phyloP scores from a whole-genome alignment of 2,888 invertebrate genomes.

The Lutraria lutraria region DNA sequence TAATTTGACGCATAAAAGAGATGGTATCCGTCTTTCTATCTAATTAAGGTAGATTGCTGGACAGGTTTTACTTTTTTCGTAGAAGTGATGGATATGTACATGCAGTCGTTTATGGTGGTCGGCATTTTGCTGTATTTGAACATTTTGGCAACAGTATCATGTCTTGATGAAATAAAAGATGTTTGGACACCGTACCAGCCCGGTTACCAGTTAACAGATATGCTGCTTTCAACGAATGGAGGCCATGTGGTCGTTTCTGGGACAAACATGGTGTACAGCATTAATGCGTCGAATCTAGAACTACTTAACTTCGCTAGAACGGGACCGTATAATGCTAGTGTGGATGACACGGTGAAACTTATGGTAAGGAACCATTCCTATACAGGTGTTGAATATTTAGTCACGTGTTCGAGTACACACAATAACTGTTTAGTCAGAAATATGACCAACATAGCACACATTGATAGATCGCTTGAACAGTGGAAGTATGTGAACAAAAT shows the following conservation, averaged over 20 bases:
- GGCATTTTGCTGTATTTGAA: too few species aligned
- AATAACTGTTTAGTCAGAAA: neutral
- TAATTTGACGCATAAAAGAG: too few species aligned
- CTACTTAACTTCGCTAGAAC: neutral
- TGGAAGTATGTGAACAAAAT: neutral
- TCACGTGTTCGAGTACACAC: neutral
- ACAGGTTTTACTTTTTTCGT: too few species aligned
- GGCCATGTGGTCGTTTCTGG: neutral
- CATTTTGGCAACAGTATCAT: neutral
- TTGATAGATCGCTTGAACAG: neutral
- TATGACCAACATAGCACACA: neutral
- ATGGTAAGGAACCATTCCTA: slow-evolving; percentile 1
- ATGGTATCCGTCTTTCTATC: too few species aligned
- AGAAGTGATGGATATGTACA: too few species aligned
- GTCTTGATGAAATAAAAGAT: neutral
- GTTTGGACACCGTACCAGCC: neutral
- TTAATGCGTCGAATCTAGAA: neutral
- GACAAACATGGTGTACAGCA: neutral
- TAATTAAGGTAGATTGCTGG: too few species aligned
- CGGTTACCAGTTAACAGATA: neutral
- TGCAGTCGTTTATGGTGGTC: too few species aligned
- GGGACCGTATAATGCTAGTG: neutral
- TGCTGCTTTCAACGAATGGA: neutral
- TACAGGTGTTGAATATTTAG: neutral
- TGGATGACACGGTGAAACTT: neutral